A percentile compares a stretch with the other conserved stretches of the same genome.
phyloP scores from a whole-genome alignment of 2,888 invertebrate species.

The Mechanitis messenoides region DNA sequence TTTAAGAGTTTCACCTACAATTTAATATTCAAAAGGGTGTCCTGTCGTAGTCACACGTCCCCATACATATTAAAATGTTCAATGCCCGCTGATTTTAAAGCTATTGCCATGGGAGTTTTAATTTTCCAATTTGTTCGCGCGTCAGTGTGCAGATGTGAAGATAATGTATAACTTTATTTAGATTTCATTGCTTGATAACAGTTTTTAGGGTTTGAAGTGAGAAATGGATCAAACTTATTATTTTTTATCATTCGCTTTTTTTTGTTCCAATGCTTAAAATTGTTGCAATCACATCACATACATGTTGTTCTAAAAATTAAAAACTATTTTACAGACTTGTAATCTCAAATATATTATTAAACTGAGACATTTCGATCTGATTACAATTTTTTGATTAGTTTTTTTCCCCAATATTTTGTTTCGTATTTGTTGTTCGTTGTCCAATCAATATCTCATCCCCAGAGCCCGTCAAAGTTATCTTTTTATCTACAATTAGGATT shows the following conservation, averaged over 20 bases:
- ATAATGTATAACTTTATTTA: slow-evolving; percentile 40
- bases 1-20: slow-evolving; percentile 12
- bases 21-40: slow-evolving; percentile 20
- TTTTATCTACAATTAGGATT: slow-evolving; percentile 77
- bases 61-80: slow-evolving; percentile 27
- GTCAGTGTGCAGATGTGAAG: slow-evolving; percentile 15
- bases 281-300: too few species aligned
- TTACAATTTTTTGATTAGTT: neutral
- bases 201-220: neutral
- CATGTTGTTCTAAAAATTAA: too few species aligned
- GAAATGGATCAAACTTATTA: neutral
- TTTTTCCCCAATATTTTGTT: slow-evolving; percentile 8
- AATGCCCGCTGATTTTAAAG: slow-evolving; percentile 30
- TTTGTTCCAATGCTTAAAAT: neutral
- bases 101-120: slow-evolving; percentile 62
- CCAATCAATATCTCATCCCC: slow-evolving; percentile 33
- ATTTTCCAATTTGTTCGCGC: slow-evolving; percentile 64
- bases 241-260: neutral
- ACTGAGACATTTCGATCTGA: neutral
- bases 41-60: slow-evolving; percentile 17
- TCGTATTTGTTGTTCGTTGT: neutral
- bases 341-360: neutral
- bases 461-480: slow-evolving; percentile 64
- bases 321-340: too few species aligned
- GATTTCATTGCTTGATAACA: slow-evolving; percentile 54